Evolutionary conservation across 2,113 vertebrate genomes (phyloP).

Genomic region (Phycodurus eques): DNA sequence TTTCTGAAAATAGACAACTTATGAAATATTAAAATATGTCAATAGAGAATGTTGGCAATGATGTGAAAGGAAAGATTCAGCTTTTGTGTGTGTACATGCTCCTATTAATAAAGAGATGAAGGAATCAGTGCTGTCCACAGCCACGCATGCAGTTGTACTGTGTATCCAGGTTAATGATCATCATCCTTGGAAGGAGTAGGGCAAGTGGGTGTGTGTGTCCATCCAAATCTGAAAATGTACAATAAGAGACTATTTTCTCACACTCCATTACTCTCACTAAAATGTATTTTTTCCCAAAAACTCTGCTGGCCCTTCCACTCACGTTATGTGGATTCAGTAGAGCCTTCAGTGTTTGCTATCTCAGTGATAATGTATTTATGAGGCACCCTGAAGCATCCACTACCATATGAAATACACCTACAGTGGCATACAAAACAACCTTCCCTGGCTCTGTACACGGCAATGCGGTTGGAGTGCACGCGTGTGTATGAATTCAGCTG

Average conservation of each 20-base stretch:
- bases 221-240: constrained; percentile 23
- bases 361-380: constrained; percentile 65
- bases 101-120: not conserved
- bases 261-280: constrained; percentile 12
- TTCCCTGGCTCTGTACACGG: constrained; percentile 20
- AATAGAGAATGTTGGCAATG: constrained; percentile 25
- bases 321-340: constrained; percentile 42
- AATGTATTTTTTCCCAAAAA: constrained; percentile 8
- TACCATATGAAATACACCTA: constrained; percentile 43
- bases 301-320: constrained; percentile 2
- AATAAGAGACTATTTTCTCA: constrained; percentile 20
- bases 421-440: constrained; percentile 34
- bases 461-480: constrained; percentile 21
- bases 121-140: not conserved
- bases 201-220: not conserved
- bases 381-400: constrained; percentile 41
- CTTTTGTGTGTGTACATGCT: not conserved
- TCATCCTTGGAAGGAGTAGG: constrained; percentile 3
- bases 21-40: constrained; percentile 60
- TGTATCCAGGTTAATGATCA: not conserved
- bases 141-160: constrained; percentile 9
- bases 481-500: constrained; percentile 25
- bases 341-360: constrained; percentile 47
- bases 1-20: constrained; percentile 35
- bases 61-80: constrained; percentile 26